Evolutionary conservation across 2,888 invertebrate genomes (phyloP).

Genomic region (Cheilosia vernalis): DNA sequence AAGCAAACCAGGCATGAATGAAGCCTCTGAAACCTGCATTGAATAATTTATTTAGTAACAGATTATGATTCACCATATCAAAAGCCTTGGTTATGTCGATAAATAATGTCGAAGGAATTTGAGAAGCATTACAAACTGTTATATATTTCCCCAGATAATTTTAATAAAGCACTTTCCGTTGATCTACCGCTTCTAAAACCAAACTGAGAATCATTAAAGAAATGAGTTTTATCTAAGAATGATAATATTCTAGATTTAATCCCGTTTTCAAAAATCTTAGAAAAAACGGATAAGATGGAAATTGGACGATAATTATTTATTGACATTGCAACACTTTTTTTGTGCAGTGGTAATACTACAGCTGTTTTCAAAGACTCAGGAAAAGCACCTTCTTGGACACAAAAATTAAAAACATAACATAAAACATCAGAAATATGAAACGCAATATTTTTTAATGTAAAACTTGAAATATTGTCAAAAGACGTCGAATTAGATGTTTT

Average conservation of each 20-base stretch:
- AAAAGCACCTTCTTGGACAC: conserved; percentile 10
- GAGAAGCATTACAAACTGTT: conserved; percentile 14
- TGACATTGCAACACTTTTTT: conserved; percentile 19
- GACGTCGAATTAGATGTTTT: conserved; percentile 22
- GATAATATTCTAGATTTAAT: conserved; percentile 23
- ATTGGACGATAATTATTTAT: conserved; percentile 20
- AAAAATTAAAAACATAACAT: conserved; percentile 18
- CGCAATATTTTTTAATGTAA: conserved; percentile 6
- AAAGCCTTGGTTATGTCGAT: conserved; percentile 27
- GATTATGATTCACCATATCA: conserved; percentile 16
- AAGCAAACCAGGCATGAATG: conserved; percentile 24
- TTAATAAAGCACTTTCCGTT: conserved; percentile 37
- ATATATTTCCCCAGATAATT: conserved; percentile 32
- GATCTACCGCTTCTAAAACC: conserved; percentile 28
- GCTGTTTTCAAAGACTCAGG: conserved; percentile 21
- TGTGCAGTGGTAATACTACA: conserved; percentile 16
- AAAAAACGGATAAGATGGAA: conserved; percentile 32
- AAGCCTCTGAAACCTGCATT: conserved; percentile 25
- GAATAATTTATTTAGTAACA: conserved; percentile 28
- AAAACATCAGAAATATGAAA: conserved; percentile 24
- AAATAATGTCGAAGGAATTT: conserved; percentile 20
- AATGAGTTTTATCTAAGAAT: conserved; percentile 15
- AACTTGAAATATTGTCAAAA: conserved; percentile 21
- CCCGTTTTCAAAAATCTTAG: conserved; percentile 20
- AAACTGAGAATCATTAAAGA: conserved; percentile 18